These are phyloP conservation scores for Drosophila lacteicornis DNA, from an alignment of 1,140 invertebrate genomes.

Conservation along the genomic window DNA sequence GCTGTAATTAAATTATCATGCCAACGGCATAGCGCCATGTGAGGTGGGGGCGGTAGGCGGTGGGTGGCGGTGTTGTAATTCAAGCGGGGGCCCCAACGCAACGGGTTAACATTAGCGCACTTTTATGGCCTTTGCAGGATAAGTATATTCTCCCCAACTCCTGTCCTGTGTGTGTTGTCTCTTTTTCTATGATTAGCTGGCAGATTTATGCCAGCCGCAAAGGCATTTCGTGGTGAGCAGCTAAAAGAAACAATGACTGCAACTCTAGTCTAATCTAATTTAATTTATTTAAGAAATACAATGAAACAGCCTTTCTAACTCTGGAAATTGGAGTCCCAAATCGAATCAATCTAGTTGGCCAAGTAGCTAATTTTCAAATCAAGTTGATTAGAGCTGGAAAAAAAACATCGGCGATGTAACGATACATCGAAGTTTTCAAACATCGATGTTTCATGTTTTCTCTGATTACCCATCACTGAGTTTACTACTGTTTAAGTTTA, in stretches of 20 bases:
- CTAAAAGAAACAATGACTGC: conserved; percentile 26
- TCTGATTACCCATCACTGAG: too few relatives aligned
- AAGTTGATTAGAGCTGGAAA: too few relatives aligned
- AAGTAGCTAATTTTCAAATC: too few relatives aligned
- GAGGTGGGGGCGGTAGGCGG: conserved; percentile 5
- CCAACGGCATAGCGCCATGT: conserved; percentile 42
- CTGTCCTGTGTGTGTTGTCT: conserved; percentile 14
- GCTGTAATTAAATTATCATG: conserved; percentile 82
- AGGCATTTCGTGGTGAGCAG: conserved; percentile 46
- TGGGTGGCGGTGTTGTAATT: conserved; percentile 65
- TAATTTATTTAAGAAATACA: too few relatives aligned
- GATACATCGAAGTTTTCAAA: too few relatives aligned
- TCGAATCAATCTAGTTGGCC: too few relatives aligned
- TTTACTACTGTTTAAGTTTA: too few relatives aligned
- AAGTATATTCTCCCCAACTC: conserved; percentile 37
- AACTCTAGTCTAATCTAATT: conserved; percentile 1
- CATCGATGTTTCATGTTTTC: too few relatives aligned
- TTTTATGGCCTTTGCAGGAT: conserved; percentile 73
- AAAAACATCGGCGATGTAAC: too few relatives aligned
- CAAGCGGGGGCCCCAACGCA: conserved; percentile 62
- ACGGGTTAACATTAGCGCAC: conserved; percentile 81
- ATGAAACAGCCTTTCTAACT: not conserved
- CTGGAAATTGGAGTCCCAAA: too few relatives aligned
- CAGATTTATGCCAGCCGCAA: conserved; percentile 72
- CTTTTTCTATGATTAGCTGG: conserved; percentile 72